Base-by-base conservation (phyloP, 2,797 vertebrate genomes). In the Microchirus variegatus region DNA sequence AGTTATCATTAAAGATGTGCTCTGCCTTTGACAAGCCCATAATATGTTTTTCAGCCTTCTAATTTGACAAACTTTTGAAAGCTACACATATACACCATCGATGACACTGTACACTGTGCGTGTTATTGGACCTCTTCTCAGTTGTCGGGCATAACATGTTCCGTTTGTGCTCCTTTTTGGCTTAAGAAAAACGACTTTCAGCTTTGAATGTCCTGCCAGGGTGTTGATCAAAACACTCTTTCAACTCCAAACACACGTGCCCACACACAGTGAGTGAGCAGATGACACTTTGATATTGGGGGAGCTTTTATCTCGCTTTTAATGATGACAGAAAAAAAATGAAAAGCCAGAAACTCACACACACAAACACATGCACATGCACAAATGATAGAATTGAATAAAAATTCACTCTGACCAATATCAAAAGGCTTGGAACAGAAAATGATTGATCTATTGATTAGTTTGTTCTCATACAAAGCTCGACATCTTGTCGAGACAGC, bases 231-330 rank as follows among this genome's bases (percentile, higher is more conserved):
- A 85, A 87, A 81, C 64, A 22, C 7, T 73, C 76, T 84, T 84
- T 80, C 57, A 80, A 83, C 56, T 73, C 50, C 41, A 13, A 13
- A 51, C 53, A 63, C 75, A 69, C 48, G 70, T 36, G 38, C 59
- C 19, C 59, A 49, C 55, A 51, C 72, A 65, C 62, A 67, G 60
- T 67, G 59, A 64, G 63, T 50, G 75, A 78, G 67, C 84, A 86
- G 83, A 83, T 75, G 81, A 88, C 49, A 70, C 77, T 87, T 89
- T 88, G 74, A 88, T 86, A 83, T 75, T 16, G 46, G 44, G 53
- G 17, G 56, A 60, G 72, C 81, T 84, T 89, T 89, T 73, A 88
- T 87, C 74, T 75, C 67, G 66, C 71, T 77, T 78, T 51, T 84
- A 79, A 80, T 76, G 75, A 81, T 31, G 31, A 68, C 52, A 80